These are phyloP conservation scores for Liposcelis brunnea DNA, from an alignment of 2,888 invertebrate species.

Conservation along the genomic window DNA sequence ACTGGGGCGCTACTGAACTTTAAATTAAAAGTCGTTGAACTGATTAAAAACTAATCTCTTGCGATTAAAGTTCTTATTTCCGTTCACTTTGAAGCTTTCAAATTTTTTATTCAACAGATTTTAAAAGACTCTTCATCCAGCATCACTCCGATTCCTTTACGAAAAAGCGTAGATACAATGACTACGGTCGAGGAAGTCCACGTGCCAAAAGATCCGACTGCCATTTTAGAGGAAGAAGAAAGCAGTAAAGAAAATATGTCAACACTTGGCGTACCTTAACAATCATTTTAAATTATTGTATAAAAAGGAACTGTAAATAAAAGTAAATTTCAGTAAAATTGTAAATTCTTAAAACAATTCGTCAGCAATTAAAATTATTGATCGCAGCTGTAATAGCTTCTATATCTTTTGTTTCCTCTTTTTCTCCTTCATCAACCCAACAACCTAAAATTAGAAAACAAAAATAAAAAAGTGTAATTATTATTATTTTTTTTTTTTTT, in stretches of 20 bases:
- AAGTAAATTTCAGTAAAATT: neutral
- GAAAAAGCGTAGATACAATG: slow-evolving; percentile 1
- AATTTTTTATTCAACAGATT: too few relatives aligned
- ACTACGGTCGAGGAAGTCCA: neutral
- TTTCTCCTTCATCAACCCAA: neutral
- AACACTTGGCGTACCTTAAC: neutral
- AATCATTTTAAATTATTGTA: neutral
- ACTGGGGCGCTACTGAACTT: too few relatives aligned
- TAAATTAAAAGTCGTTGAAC: too few relatives aligned
- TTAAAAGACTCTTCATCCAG: slow-evolving; percentile 2
- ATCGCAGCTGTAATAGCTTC: neutral
- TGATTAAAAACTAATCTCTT: too few relatives aligned
- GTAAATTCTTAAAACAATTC: too few relatives aligned
- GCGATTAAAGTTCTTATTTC: too few relatives aligned
- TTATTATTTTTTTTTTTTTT: neutral
- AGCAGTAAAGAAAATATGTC: slow-evolving; percentile 3
- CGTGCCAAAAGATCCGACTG: neutral
- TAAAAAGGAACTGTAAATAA: too few relatives aligned
- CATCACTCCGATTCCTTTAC: neutral
- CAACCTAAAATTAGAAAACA: neutral
- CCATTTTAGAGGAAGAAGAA: slow-evolving; percentile 7
- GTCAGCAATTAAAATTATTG: neutral
- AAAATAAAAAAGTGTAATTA: neutral
- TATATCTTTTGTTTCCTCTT: neutral
- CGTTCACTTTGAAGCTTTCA: too few relatives aligned